A percentile compares a stretch with the other conserved stretches of the same genome.
Conservation (phyloP, 1,140 invertebrate species). For the Chrysopa pallens region DNA sequence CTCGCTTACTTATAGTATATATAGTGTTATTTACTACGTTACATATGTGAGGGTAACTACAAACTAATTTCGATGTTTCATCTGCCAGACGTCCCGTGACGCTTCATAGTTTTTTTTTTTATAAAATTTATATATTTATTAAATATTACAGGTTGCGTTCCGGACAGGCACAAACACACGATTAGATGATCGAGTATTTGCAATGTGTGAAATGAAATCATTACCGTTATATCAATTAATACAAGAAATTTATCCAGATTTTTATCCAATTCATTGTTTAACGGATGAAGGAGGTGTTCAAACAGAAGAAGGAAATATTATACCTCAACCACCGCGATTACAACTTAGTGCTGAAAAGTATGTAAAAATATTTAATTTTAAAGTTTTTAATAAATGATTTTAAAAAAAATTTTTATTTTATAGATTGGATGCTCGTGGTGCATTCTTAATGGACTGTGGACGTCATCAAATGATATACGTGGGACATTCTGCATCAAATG, state of each 20-base stretch:
- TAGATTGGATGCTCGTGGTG: conserved; percentile 68
- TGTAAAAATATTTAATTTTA: conserved; percentile 8
- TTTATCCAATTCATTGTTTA: conserved; percentile 77
- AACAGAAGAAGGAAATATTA: conserved; percentile 30
- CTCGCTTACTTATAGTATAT: too few species aligned
- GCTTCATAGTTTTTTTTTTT: too few species aligned
- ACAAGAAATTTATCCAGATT: conserved; percentile 77
- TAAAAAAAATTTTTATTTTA: conserved; percentile 6
- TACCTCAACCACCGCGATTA: conserved; percentile 40
- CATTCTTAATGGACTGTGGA: conserved; percentile 81
- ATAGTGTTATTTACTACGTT: too few species aligned
- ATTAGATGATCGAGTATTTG: conserved; percentile 81
- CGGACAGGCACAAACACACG: conserved; percentile 69
- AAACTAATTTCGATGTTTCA: too few species aligned
- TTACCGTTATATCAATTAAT: conserved; percentile 67
- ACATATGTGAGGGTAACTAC: too few species aligned
- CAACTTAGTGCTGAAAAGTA: conserved; percentile 50
- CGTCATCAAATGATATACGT: conserved; percentile 74
- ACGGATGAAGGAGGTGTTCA: conserved; percentile 38
- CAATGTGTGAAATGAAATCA: conserved; percentile 88
- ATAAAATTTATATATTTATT: too few species aligned
- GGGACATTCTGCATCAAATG: conserved; percentile 56
- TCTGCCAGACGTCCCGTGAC: too few species aligned
- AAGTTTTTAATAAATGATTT: too few species aligned
- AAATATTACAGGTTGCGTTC: conserved; percentile 52